These are phyloP conservation scores for Xanthia icteritia DNA, from an alignment of 2,888 invertebrate genomes.

Conservation along the genomic window DNA sequence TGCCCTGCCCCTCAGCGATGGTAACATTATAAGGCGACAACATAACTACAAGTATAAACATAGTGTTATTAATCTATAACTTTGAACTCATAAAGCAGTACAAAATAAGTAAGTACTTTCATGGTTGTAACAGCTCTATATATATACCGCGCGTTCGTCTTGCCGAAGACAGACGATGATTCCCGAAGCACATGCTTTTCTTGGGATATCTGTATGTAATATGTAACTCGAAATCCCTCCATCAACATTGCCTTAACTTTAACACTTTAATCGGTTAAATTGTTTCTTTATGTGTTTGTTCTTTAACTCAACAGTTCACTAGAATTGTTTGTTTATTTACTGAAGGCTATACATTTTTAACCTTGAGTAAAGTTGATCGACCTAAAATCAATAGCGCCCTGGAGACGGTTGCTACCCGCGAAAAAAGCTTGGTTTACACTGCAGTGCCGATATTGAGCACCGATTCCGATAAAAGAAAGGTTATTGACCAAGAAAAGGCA, in stretches of 20 bases:
- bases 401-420: slow-evolving; percentile 10
- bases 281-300: slow-evolving; percentile 36
- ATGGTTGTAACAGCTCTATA: neutral
- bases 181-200: neutral
- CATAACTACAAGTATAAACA: neutral
- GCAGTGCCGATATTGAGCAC: neutral
- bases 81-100: no score
- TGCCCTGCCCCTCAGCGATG: no score
- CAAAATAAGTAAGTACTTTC: neutral
- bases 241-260: neutral
- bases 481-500: neutral
- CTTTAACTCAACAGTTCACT: slow-evolving; percentile 26
- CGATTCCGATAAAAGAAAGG: neutral
- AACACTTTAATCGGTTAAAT: slow-evolving; percentile 21
- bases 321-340: slow-evolving; percentile 23
- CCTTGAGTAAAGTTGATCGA: slow-evolving; percentile 41
- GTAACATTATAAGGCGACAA: neutral
- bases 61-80: neutral
- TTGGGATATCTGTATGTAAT: neutral
- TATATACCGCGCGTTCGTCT: neutral
- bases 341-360: slow-evolving; percentile 14
- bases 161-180: neutral
- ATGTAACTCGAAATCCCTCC: neutral
- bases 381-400: slow-evolving; percentile 39
- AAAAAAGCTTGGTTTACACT: neutral